Evolutionary conservation across 2,113 vertebrate genomes (phyloP), one percentile per base, ranked within the genome.

Genomic region (Forbesichthys agassizii): DNA sequence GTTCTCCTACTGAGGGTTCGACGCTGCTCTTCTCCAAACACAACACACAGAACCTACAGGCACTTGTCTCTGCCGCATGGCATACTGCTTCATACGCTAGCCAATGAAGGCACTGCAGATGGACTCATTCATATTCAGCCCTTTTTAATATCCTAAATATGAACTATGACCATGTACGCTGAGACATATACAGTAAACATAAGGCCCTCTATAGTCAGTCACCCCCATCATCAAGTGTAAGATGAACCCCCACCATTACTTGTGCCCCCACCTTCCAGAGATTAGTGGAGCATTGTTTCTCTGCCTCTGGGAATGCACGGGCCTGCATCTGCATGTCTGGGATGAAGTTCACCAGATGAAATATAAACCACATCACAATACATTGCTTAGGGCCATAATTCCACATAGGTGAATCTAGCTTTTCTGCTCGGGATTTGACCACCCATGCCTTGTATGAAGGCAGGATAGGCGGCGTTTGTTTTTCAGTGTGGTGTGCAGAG

Each of bases 361-460:
- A 89, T 87, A 84, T 74, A 91, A 88, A 88, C 91, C 91, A 87
- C 91, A 90, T 90, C 85, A 91, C 88, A 91, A 92, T 86, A 76
- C 71, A 68, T 77, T 52, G 84, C 91, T 88, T 53, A 76, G 79
- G 89, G 91, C 81, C 78, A 81, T 84, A 85, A 84, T 81, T 89
- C 87, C 77, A 72, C 53, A 63, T 70, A 86, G 81, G 81, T 88
- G 84, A 90, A 86, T 75, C 75, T 55, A 74, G 61, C 75, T 80
- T 83, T 72, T 75, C 81, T 82, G 16, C 3, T 11, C 33, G n/a
- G 36, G 18, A 58, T 88, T 72, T 88, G 90, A 85, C 89, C 89
- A 91, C 88, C 86, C 90, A 88, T 73, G 80, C 67, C 68, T 77
- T 53, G 51, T 49, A 48, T 75, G 71, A 73, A 73, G 64, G 60